phyloP scores from a whole-genome alignment of 35 echinoderm and acorn worm genomes.

The Apostichopus parvimensis region DNA sequence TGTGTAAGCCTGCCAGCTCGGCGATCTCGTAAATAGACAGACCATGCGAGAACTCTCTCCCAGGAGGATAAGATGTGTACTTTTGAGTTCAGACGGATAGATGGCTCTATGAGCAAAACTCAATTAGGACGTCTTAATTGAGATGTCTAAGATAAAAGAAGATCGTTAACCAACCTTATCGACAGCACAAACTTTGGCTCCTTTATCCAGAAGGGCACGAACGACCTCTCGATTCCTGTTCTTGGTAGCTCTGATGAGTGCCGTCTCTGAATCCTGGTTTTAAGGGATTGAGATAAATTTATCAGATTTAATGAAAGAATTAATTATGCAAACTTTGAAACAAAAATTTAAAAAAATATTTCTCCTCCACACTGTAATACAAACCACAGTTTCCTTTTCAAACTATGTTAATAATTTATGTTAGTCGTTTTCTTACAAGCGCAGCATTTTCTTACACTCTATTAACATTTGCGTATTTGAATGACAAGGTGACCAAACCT shows the following conservation, averaged over 20 bases:
- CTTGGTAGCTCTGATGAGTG: conserved; percentile 75
- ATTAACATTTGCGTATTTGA: no score
- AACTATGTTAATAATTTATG: no score
- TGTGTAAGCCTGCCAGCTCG: background rate
- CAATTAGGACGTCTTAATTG: background rate
- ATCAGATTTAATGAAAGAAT: no score
- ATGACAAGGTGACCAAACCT: no score
- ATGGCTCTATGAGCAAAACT: background rate
- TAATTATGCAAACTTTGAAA: no score
- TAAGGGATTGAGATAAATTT: background rate
- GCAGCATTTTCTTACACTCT: no score
- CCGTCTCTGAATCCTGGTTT: conserved; percentile 44
- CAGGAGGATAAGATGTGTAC: background rate
- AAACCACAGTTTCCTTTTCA: no score
- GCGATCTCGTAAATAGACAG: background rate
- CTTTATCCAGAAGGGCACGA: conserved; percentile 79
- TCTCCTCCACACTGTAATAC: no score
- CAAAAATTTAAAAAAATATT: no score
- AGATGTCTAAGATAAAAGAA: background rate
- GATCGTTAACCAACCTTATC: conserved; percentile 82
- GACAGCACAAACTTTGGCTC: conserved; percentile 93
- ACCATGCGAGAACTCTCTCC: background rate
- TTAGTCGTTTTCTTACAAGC: no score
- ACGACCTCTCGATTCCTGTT: conserved; percentile 93
- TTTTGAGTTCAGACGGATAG: background rate